These are phyloP conservation scores for Spondyliosoma cantharus DNA, from an alignment of 2,797 vertebrate genomes.

Conservation along the genomic window DNA sequence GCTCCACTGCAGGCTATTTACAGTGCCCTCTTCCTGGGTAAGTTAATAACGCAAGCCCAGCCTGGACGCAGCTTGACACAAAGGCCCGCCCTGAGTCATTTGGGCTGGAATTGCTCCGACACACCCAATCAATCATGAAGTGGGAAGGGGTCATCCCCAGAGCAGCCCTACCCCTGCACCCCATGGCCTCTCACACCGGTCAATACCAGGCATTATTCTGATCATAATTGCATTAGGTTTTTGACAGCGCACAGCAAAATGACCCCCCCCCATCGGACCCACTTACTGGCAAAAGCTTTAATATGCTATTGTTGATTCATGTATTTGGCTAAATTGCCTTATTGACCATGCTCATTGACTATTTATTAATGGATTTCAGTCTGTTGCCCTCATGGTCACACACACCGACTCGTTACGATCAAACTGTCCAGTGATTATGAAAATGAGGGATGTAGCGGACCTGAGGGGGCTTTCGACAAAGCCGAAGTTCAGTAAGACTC, in stretches of 20 bases:
- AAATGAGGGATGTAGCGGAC: conserved; percentile 31
- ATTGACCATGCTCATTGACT: conserved; percentile 74
- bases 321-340: conserved; percentile 71
- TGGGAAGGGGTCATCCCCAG: conserved; percentile 75
- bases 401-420: conserved; percentile 38
- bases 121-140: conserved; percentile 83
- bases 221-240: conserved; percentile 78
- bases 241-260: conserved; percentile 61
- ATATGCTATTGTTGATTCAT: conserved; percentile 68
- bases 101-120: conserved; percentile 77
- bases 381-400: conserved; percentile 64
- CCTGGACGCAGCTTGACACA: conserved; percentile 69
- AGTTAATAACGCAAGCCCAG: conserved; percentile 81
- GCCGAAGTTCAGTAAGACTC: conserved; percentile 29
- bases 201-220: conserved; percentile 76
- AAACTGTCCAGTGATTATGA: conserved; percentile 59
- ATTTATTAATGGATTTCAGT: conserved; percentile 73
- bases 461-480: conserved; percentile 16
- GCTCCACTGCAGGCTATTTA: conserved; percentile 79
- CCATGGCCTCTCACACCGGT: conserved; percentile 64
- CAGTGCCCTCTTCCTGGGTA: conserved; percentile 79
- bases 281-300: conserved; percentile 73
- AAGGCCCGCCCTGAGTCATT: conserved; percentile 75
- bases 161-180: conserved; percentile 69
- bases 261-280: conserved; percentile 38